phyloP scores from a whole-genome alignment of 2,797 vertebrate species.

The Sebastes wilsoni region DNA sequence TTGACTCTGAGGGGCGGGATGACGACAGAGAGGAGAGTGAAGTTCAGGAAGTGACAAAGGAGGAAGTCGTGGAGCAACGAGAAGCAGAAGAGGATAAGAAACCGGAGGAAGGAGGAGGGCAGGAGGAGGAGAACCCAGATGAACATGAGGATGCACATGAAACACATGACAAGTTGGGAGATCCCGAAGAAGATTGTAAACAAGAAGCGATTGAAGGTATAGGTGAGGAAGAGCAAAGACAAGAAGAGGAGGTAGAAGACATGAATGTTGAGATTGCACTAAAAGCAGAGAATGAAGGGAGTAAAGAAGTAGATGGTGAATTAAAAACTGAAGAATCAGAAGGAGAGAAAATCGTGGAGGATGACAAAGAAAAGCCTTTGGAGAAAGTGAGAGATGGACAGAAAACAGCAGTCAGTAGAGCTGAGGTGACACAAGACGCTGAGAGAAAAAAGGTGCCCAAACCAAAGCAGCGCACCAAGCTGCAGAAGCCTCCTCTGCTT shows the following conservation, averaged over 20 bases:
- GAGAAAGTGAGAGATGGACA: constrained; percentile 17
- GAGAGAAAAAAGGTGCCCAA: constrained; percentile 41
- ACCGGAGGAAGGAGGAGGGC: background rate
- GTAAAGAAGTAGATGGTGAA: constrained; percentile 41
- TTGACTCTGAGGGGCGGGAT: constrained; percentile 47
- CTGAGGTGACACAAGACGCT: constrained; percentile 6
- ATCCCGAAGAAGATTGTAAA: constrained; percentile 27
- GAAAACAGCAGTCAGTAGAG: constrained; percentile 24
- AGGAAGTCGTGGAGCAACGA: constrained; percentile 3
- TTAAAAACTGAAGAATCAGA: constrained; percentile 19
- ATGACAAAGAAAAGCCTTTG: constrained; percentile 33
- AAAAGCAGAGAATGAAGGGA: constrained; percentile 35
- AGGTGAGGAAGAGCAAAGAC: constrained; percentile 18
- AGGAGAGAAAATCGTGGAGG: constrained; percentile 59
- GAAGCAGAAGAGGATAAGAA: constrained; percentile 11
- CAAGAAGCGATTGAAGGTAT: constrained; percentile 15
- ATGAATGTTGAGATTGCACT: constrained; percentile 38
- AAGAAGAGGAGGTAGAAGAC: constrained; percentile 18
- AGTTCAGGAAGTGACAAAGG: constrained; percentile 18
- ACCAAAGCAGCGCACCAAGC: constrained; percentile 72
- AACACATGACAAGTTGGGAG: constrained; percentile 12
- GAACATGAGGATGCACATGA: constrained; percentile 59
- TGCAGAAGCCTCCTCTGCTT: constrained; percentile 76
- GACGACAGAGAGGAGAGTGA: constrained; percentile 30
- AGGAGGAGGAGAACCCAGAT: constrained; percentile 6